Conservation (phyloP, 2,797 vertebrate genomes). For the Zenarchopterus dispar region DNA sequence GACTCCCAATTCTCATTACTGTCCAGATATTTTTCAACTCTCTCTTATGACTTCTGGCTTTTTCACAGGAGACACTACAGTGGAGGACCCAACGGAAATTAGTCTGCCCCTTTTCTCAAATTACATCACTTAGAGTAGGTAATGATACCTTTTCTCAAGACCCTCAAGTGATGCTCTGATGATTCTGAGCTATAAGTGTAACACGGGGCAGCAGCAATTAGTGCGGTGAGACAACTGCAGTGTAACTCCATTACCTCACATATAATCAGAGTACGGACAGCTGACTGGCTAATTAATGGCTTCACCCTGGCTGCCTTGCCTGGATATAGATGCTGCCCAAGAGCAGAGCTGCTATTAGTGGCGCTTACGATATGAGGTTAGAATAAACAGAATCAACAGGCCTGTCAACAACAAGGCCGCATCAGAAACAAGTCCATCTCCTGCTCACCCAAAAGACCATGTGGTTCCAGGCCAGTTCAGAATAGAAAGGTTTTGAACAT, state of each 20-base stretch:
- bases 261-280: conserved; percentile 72
- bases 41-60: too few relatives aligned
- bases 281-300: conserved; percentile 74
- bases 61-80: too few relatives aligned
- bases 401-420: conserved; percentile 74
- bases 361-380: conserved; percentile 64
- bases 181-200: conserved; percentile 46
- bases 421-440: conserved; percentile 53
- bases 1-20: too few relatives aligned
- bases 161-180: conserved; percentile 16
- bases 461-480: conserved; percentile 21
- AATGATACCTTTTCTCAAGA: conserved; percentile 21
- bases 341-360: conserved; percentile 74
- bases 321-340: conserved; percentile 67
- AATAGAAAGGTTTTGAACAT: conserved; percentile 32
- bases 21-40: too few relatives aligned
- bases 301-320: conserved; percentile 53
- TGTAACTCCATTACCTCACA: conserved; percentile 67
- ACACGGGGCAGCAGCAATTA: conserved; percentile 30
- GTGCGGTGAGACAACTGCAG: conserved; percentile 58
- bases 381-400: conserved; percentile 78
- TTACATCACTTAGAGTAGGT: conserved; percentile 17
- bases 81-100: neutral
- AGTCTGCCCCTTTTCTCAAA: neutral
- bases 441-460: conserved; percentile 42